Evolutionary conservation across 2,113 vertebrate species (phyloP).

Genomic region (Limanda limanda): DNA sequence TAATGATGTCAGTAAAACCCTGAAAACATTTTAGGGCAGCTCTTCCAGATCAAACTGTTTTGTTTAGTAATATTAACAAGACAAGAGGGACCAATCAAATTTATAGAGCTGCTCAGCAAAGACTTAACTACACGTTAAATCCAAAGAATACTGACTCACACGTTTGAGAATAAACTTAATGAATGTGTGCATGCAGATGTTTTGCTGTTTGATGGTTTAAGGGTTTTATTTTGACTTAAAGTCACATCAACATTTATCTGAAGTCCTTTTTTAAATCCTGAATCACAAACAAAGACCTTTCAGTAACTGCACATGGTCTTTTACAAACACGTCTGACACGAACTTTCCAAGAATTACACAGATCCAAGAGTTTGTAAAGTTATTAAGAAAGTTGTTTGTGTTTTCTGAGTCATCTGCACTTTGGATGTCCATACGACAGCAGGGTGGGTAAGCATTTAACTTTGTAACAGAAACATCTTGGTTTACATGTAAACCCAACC

Average conservation of each 20-base stretch:
- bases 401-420: slow-evolving; percentile 15
- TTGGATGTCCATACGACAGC: slow-evolving; percentile 26
- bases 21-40: not conserved
- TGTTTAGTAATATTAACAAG: not conserved
- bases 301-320: too few species aligned
- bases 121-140: not conserved
- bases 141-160: slow-evolving; percentile 6
- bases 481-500: slow-evolving; percentile 9
- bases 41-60: not conserved
- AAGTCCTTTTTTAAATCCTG: too few species aligned
- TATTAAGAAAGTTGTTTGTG: not conserved
- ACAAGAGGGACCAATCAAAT: not conserved
- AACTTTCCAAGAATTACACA: too few species aligned
- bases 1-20: not conserved
- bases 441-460: slow-evolving; percentile 4
- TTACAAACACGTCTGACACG: too few species aligned
- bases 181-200: too few species aligned
- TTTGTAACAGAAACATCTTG: slow-evolving; percentile 21
- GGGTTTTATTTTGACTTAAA: too few species aligned
- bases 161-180: not conserved
- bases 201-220: too few species aligned
- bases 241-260: too few species aligned
- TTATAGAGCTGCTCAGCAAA: not conserved
- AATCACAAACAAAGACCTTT: too few species aligned
- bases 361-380: too few species aligned